phyloP scores from a whole-genome alignment of 2,888 invertebrate genomes.

The Campoplex capitator region DNA sequence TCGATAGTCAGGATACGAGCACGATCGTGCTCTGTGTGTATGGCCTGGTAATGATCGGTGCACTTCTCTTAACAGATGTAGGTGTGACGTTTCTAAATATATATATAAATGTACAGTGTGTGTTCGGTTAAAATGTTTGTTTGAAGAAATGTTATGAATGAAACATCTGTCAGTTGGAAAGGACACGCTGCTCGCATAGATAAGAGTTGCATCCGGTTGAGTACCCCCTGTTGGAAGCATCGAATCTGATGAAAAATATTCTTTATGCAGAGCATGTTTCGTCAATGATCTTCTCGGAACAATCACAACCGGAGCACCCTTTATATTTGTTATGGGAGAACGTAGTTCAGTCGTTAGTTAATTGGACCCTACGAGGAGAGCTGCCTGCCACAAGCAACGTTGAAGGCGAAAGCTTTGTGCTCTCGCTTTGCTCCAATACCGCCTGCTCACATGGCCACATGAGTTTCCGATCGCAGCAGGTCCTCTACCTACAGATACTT shows the following conservation, averaged over 20 bases:
- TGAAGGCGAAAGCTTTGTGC: constrained; percentile 45
- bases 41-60: constrained; percentile 27
- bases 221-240: not conserved
- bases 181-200: not conserved
- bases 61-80: constrained; percentile 7
- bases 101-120: not conserved
- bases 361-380: constrained; percentile 48
- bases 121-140: not conserved
- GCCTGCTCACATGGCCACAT: not conserved
- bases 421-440: not conserved
- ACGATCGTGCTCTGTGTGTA: constrained; percentile 1
- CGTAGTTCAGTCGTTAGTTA: constrained; percentile 37
- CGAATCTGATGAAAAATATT: not conserved
- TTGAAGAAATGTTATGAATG: not conserved
- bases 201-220: not conserved
- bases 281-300: not conserved
- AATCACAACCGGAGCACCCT: not conserved
- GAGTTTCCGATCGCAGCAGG: constrained; percentile 37
- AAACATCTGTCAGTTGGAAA: not conserved
- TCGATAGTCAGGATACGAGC: constrained; percentile 44
- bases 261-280: too few relatives aligned
- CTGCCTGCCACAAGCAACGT: constrained; percentile 39
- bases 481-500: constrained; percentile 12
- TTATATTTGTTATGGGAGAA: not conserved
- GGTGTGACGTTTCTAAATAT: not conserved